Evolutionary conservation across 2,888 invertebrate genomes (phyloP), one percentile per base, ranked within the genome.

Genomic region (Mechanitis mazaeus): DNA sequence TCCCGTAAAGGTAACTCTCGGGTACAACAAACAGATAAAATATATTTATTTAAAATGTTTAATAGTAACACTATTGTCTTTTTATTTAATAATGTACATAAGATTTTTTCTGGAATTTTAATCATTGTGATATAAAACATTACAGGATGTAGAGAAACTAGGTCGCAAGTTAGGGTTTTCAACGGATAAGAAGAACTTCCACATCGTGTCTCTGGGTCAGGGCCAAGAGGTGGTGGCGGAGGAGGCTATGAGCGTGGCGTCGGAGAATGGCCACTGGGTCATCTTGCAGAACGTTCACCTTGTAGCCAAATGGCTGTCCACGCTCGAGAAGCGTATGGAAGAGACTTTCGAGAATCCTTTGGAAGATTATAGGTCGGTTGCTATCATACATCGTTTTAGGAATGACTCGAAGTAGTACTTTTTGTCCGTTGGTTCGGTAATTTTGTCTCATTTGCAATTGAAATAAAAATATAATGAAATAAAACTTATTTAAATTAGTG

Each of bases 171-270:
- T 97, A 59, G 96, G 96, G 12, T 97, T 94, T 77, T 94, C 95
- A 0, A 91, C 92, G 9, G 96, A 96, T 68, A 92, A 92, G 70
- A 93, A 93, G 66, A 98, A 96, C 78, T 96, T 98, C 81, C 97
- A 98, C 83, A 98, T 96, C 72, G 95, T 98, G 3, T 97, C 98
- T 0, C 85, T 98, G 45, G 98, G 98, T 0, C 98, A 98, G 83
- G 98, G 98, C 0, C 98, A 98, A 79, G 98, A 98, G 84, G 88
- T 95, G 2, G 95, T 98, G 0, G 98, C 98, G 0, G 98, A 98
- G 78, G 92, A 93, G 68, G 96, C 97, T 0, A 94, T 98, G 92
- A 93, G 94, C 55, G 76, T 93, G 0, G 95, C 97, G 0, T 92
- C 95, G 0, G 87, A 83, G 47, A 78, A 92, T 46, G 98, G 98